Base-by-base conservation (phyloP, 2,888 invertebrate genomes). In the Shargacucullia verbasci region DNA sequence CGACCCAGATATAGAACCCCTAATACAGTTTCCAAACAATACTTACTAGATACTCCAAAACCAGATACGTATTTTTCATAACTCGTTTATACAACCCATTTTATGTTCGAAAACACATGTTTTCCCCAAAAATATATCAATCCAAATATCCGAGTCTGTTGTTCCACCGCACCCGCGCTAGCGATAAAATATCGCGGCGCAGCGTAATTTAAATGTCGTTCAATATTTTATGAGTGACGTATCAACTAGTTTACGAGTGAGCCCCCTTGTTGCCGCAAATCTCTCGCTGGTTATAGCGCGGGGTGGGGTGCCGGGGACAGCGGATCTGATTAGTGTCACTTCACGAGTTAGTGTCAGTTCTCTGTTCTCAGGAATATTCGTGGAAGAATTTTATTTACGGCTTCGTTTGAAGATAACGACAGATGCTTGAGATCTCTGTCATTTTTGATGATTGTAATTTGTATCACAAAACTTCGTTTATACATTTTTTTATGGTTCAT, bases 201-300 rank as follows among this genome's bases (percentile, higher is more conserved):
- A 38, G 34, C 41, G 56, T 76, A 69, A 72, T 74, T 76, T 76
- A 61, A 72, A 72, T 63, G 58, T 67, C 70, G 62, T 78, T 76
- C 73, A 76, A 75, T 76, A 71, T 78, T 78, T 79, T 71, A 76
- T 73, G 73, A 76, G 68, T 56, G 61, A 61, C 64, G 69, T 78
- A 78, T 76, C 78, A 76, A 78, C 77, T 81, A 81, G 81, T 83
- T 80, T 80, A 78, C 78, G 79, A 78, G 72, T 74, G 73, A 78
- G 73, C 73, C 73, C 71, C 68, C 76, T 74, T 81, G 83, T 79
- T 73, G 75, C 74, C 73, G 77, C 78, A 78, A 84, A 84, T 84
- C 83, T 79, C 79, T 80, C 64, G 68, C 73, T 67, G 61, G 76
- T 59, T 73, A 73, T 75, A 45, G 46, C 47, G 46, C 9, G 2